These are phyloP conservation scores for Turdus rufiventris DNA, from an alignment of 2,113 vertebrate species.

Conservation along the genomic window DNA sequence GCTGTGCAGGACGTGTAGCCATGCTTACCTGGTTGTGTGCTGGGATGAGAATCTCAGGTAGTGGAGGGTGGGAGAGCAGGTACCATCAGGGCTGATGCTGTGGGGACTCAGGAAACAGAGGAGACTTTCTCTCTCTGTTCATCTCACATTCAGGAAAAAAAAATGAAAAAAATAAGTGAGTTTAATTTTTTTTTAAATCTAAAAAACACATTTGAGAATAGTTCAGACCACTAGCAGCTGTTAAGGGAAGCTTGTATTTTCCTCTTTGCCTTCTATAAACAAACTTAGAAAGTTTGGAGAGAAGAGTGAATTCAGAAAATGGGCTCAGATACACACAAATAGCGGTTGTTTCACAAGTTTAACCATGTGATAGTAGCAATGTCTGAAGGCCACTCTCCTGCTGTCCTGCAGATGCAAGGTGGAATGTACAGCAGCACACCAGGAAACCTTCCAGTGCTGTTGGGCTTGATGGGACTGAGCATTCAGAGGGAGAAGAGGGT, in stretches of 20 bases:
- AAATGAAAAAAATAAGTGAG: too few species aligned
- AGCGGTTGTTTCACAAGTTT: too few species aligned
- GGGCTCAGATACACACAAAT: background rate
- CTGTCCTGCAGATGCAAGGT: background rate
- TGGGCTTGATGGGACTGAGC: fast-evolving
- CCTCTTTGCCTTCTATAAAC: background rate
- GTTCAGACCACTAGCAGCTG: background rate
- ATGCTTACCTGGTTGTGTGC: fast-evolving
- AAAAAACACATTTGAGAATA: background rate
- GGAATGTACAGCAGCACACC: fast-evolving
- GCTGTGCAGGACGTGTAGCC: background rate
- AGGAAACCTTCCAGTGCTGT: fast-evolving
- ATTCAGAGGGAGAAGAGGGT: background rate
- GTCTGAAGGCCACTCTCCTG: background rate
- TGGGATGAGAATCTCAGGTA: background rate
- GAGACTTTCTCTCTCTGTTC: background rate
- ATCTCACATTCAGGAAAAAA: background rate
- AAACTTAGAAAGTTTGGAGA: background rate
- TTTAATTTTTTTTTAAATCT: background rate
- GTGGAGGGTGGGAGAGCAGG: background rate
- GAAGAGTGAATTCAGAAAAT: background rate
- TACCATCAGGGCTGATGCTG: background rate
- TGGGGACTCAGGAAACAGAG: background rate
- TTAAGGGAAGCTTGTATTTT: background rate
- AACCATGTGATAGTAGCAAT: background rate